Conservation (phyloP, 2,797 vertebrate genomes). For the Mus caroli region DNA sequence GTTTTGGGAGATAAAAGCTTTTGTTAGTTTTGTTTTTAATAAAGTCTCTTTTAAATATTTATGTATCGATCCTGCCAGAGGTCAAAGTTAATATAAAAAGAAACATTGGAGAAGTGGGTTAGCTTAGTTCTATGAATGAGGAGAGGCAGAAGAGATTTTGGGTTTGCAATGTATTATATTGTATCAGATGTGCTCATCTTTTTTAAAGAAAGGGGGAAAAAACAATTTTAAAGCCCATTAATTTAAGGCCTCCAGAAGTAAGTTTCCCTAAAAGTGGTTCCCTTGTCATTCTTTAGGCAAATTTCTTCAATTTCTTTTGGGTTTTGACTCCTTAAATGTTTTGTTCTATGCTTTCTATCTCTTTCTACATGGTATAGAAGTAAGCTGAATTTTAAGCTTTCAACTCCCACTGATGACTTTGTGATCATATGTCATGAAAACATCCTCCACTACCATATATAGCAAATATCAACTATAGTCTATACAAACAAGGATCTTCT, state of each 20-base stretch:
- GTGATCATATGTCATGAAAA: not conserved
- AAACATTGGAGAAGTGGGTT: constrained; percentile 15
- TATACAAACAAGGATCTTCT: not conserved
- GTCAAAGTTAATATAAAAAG: constrained; percentile 55
- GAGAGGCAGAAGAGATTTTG: not conserved
- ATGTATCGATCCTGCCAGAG: not conserved
- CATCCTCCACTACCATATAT: not conserved
- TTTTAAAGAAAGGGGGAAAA: not conserved
- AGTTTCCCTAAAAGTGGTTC: not conserved
- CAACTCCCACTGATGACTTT: not conserved
- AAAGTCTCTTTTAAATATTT: constrained; percentile 48
- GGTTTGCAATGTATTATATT: not conserved
- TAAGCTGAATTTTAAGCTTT: constrained; percentile 45
- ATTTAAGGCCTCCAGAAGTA: not conserved
- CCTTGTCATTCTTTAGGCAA: not conserved
- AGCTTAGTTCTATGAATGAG: constrained; percentile 13
- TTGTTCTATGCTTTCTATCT: constrained; percentile 9
- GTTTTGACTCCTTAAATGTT: not conserved
- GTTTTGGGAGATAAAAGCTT: not conserved
- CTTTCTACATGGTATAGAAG: not conserved
- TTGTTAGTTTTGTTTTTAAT: not conserved
- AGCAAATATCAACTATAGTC: not conserved
- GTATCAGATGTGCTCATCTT: not conserved
- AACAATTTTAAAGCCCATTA: not conserved
- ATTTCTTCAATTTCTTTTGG: not conserved